A percentile compares a stretch with the other conserved stretches of the same genome.
phyloP scores from a whole-genome alignment of 1,140 invertebrate genomes.

The Drosophila sp. region DNA sequence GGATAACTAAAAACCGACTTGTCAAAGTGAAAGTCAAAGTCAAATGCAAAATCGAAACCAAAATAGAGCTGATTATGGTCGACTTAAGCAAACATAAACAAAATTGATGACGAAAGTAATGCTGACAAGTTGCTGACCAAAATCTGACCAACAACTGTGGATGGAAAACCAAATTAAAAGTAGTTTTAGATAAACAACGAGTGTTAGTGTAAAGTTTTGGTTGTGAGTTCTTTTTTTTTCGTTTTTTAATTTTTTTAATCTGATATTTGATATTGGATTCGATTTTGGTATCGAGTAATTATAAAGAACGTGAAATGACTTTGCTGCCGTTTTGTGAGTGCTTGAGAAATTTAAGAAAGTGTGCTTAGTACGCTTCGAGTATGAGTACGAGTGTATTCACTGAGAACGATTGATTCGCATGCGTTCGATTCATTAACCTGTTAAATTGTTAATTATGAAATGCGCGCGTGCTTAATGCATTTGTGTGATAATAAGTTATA shows the following conservation, averaged over 20 bases:
- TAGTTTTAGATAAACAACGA: constrained; percentile 43
- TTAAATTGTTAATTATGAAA: constrained; percentile 32
- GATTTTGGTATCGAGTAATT: constrained; percentile 53
- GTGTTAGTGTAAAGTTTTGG: constrained; percentile 58
- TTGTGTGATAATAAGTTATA: constrained; percentile 31
- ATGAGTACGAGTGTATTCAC: constrained; percentile 37
- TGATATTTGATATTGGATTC: constrained; percentile 21
- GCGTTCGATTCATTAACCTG: constrained; percentile 36
- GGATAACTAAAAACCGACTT: constrained; percentile 5
- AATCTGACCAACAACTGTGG: constrained; percentile 23
- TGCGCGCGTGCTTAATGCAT: constrained; percentile 19
- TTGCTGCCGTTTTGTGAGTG: constrained; percentile 41
- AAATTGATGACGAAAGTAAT: constrained; percentile 29
- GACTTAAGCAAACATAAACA: constrained; percentile 31
- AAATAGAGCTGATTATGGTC: constrained; percentile 51
- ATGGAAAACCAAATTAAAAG: constrained; percentile 36
- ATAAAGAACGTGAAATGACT: constrained; percentile 54
- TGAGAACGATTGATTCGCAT: constrained; percentile 58
- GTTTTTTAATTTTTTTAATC: too few relatives aligned
- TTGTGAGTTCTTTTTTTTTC: constrained; percentile 41
- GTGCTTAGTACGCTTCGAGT: constrained; percentile 22
- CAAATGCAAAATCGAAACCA: constrained; percentile 59
- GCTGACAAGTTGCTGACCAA: constrained; percentile 16
- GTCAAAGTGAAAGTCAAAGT: constrained; percentile 12
- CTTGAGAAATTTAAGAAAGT: constrained; percentile 42